Conservation (phyloP, 1,140 invertebrate species). For the Drosophila mojavensis region DNA sequence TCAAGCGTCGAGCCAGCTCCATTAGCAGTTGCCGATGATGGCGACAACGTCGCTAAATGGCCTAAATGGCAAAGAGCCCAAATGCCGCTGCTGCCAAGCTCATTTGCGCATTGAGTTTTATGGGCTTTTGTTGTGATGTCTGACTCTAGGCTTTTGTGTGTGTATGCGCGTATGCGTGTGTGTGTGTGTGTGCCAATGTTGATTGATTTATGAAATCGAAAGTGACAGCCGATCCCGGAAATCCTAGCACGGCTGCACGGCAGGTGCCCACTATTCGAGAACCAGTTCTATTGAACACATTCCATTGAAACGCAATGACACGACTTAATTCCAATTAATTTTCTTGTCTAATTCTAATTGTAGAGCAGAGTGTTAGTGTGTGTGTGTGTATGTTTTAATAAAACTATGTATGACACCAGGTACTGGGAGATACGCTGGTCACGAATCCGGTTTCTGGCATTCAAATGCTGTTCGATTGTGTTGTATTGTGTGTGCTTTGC, state of each 20-base stretch:
- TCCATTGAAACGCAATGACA: conserved; percentile 33
- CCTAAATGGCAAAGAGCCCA: conserved; percentile 36
- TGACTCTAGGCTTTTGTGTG: conserved; percentile 1
- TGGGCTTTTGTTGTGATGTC: conserved; percentile 31
- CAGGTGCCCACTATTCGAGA: conserved; percentile 44
- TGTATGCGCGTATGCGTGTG: not conserved
- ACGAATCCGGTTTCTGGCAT: conserved; percentile 61
- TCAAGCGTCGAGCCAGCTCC: conserved; percentile 9
- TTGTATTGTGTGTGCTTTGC: conserved; percentile 42
- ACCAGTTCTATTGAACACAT: conserved; percentile 38
- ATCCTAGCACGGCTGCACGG: conserved; percentile 47
- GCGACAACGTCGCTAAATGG: conserved; percentile 51
- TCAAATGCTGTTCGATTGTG: not conserved
- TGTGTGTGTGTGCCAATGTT: conserved; percentile 28
- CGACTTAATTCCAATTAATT: conserved; percentile 26
- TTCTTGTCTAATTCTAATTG: conserved; percentile 23
- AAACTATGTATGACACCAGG: conserved; percentile 53
- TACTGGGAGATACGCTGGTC: conserved; percentile 29
- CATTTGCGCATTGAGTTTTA: conserved; percentile 39
- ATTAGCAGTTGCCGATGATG: conserved; percentile 34
- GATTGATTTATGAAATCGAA: conserved; percentile 63
- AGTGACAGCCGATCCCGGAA: conserved; percentile 65
- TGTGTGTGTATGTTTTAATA: conserved; percentile 41
- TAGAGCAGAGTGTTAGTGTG: conserved; percentile 17
- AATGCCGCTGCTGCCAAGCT: conserved; percentile 30